Conservation (phyloP, 2,797 vertebrate genomes). For the Enteromius afrohamiltoni region DNA sequence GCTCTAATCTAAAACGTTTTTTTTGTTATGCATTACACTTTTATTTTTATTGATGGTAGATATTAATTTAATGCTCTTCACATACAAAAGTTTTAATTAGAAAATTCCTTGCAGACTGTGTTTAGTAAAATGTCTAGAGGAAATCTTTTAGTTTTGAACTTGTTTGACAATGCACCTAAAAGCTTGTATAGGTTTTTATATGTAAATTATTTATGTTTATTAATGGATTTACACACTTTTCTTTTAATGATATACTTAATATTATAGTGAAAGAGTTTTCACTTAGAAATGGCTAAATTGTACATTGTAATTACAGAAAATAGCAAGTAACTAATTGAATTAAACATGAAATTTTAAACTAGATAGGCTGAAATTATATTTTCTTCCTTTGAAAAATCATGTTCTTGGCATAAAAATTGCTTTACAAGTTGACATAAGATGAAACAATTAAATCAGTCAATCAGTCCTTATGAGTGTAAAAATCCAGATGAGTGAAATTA, state of each 20-base stretch:
- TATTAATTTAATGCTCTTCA: neutral
- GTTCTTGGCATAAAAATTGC: neutral
- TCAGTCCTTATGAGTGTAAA: neutral
- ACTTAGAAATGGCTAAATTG: neutral
- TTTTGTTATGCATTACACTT: neutral
- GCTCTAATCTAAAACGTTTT: neutral
- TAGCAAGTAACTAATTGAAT: neutral
- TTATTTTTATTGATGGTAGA: neutral
- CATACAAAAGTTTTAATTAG: neutral
- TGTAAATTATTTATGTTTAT: neutral
- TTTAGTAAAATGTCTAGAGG: neutral
- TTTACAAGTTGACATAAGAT: neutral
- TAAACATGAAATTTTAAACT: neutral
- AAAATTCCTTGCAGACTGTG: neutral
- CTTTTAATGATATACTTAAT: neutral
- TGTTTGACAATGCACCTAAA: neutral
- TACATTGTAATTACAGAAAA: neutral
- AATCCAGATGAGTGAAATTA: neutral
- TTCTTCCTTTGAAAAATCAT: neutral
- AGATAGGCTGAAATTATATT: neutral
- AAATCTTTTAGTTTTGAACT: neutral
- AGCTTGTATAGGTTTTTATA: neutral
- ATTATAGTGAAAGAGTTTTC: neutral
- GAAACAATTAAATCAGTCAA: neutral
- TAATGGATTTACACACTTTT: neutral